Base-by-base conservation (phyloP, 2,888 invertebrate genomes). In the Hirtodrosophila duncani region DNA sequence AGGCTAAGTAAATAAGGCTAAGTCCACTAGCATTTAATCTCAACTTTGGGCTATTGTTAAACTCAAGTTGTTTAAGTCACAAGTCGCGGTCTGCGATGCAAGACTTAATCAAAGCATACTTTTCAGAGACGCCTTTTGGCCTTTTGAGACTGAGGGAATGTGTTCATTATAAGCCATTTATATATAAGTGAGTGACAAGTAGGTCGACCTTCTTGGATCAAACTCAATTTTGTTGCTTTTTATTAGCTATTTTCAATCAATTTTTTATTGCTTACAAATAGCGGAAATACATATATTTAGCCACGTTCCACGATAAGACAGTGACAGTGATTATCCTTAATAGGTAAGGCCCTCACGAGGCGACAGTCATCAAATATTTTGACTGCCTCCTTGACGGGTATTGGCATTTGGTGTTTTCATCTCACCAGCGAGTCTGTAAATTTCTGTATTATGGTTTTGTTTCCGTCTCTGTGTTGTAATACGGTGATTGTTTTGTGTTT, bases 381-480 rank as follows among this genome's bases (percentile, higher is more conserved):
- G 48, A 50, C 63, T 46, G 36, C 39, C 58, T 49, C 21, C n/a
- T n/a, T n/a, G n/a, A n/a, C n/a, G n/a, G 61, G 52, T 45, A 56
- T 42, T 63, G 63, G 66, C 64, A 64, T 66, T 75, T 66, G 62
- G 67, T 69, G 70, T 67, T 75, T 72, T 62, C 52, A 75, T 75
- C 72, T 67, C 67, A 70, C 33, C 31, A 33, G 18, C 18, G 43
- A 21, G 46, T 33, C 48, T 36, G 50, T 36, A 26, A 33, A 45
- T 44, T 56, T 34, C 63, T 41, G 60, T 56, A 18, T 42, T 49
- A 13, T 63, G 58, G 48, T 38, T 69, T 49, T 58, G 38, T 57
- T 71, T 77, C 66, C 66, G 68, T 9, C 38, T 51, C 34, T 50
- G 48, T 48, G 42, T 57, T 48, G 53, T 57, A 29, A 46, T 55